Evolutionary conservation across 2,797 vertebrate genomes (phyloP).

Genomic region (Varecia variegata): DNA sequence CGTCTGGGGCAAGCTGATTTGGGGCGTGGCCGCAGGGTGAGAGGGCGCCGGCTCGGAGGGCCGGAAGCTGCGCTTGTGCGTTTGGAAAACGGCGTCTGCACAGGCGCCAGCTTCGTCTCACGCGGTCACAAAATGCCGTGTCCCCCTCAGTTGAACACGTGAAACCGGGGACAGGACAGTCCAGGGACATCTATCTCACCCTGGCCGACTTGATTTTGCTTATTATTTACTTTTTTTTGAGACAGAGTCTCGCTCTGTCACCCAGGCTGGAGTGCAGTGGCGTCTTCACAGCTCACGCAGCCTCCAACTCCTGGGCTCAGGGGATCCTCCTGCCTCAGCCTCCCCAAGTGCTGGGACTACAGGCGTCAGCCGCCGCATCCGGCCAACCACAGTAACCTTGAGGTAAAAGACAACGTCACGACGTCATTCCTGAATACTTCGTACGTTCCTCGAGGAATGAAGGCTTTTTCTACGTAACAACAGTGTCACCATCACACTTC

Average conservation of each 20-base stretch:
- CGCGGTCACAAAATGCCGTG: not conserved
- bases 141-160: not conserved
- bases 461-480: not conserved
- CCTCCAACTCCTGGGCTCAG: too few species aligned
- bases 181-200: too few species aligned
- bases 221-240: not conserved
- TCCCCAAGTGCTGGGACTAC: too few species aligned
- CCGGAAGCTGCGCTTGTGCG: not conserved
- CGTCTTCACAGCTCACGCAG: too few species aligned
- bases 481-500: not conserved
- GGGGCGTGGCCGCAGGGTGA: not conserved
- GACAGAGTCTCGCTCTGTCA: too few species aligned
- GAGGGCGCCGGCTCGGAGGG: not conserved
- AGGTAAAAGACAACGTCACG: not conserved
- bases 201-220: too few species aligned
- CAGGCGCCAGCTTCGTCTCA: not conserved
- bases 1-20: accelerated
- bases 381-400: not conserved
- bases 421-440: not conserved
- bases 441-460: not conserved
- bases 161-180: accelerated
- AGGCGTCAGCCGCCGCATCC: too few species aligned
- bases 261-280: too few species aligned
- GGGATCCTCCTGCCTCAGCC: too few species aligned
- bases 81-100: not conserved